phyloP scores from a whole-genome alignment of 2,888 invertebrate genomes.

The Hermodice carunculata region DNA sequence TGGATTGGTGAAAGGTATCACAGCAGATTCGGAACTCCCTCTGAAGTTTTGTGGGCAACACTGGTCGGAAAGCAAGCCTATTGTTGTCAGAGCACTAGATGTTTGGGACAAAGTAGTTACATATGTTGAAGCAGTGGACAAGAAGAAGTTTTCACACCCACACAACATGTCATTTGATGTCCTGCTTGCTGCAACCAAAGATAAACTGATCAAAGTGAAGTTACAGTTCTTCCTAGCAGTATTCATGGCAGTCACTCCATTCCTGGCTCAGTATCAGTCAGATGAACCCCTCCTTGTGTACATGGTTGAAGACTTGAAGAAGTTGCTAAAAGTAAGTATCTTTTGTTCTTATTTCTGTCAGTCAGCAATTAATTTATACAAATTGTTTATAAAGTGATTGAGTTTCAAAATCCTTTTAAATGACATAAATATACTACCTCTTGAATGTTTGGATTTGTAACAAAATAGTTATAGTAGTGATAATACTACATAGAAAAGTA shows the following conservation, averaged over 20 bases:
- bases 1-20: background rate
- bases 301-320: background rate
- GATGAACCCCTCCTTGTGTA: background rate
- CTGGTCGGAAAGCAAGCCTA: constrained; percentile 16
- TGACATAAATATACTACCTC: too few relatives aligned
- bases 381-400: too few relatives aligned
- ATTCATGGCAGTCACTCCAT: background rate
- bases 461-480: too few relatives aligned
- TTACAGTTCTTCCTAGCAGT: background rate
- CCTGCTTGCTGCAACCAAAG: background rate
- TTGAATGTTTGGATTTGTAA: too few relatives aligned
- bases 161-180: background rate
- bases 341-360: too few relatives aligned
- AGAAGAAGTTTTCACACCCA: constrained; percentile 2
- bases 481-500: too few relatives aligned
- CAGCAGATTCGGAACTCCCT: background rate
- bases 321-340: background rate
- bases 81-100: background rate
- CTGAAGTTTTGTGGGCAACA: constrained; percentile 12
- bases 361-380: too few relatives aligned
- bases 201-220: background rate
- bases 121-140: constrained; percentile 10
- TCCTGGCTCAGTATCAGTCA: background rate
- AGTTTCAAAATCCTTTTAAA: too few relatives aligned
- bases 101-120: background rate